Evolutionary conservation across 2,113 vertebrate genomes (phyloP).

Genomic region (Sebastes schlegelii): DNA sequence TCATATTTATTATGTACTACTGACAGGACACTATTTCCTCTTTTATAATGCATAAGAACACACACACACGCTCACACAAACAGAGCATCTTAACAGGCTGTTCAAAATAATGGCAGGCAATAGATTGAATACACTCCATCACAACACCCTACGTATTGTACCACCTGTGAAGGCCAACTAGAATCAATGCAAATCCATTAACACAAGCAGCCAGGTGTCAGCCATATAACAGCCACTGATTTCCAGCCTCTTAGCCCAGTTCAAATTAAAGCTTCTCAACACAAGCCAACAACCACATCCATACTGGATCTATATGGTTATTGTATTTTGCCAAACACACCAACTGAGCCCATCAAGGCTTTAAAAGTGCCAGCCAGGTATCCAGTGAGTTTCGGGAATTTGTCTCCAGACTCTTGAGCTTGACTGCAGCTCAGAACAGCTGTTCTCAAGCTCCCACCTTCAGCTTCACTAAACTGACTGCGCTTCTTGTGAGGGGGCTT

Average conservation of each 20-base stretch:
- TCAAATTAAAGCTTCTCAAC: constrained; percentile 68
- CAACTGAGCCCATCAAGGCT: constrained; percentile 40
- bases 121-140: constrained; percentile 61
- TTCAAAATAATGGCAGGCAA: constrained; percentile 63
- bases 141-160: constrained; percentile 53
- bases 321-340: constrained; percentile 60
- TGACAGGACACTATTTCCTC: constrained; percentile 37
- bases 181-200: constrained; percentile 75
- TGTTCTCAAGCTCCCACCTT: constrained; percentile 43
- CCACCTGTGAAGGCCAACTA: constrained; percentile 64
- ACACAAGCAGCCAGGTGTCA: constrained; percentile 70
- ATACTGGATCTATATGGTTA: constrained; percentile 63
- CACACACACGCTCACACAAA: constrained; percentile 42
- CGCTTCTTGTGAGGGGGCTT: constrained; percentile 30
- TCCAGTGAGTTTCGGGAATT: constrained; percentile 35
- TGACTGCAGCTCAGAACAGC: constrained; percentile 24
- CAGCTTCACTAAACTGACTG: constrained; percentile 41
- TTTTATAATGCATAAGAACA: constrained; percentile 38
- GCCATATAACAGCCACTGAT: constrained; percentile 64
- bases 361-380: constrained; percentile 10
- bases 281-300: constrained; percentile 55
- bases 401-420: constrained; percentile 31
- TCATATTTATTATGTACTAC: constrained; percentile 22
- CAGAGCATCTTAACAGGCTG: constrained; percentile 49
- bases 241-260: constrained; percentile 63